Percentiles rank a stretch among this genome's conserved stretches.
These are phyloP conservation scores for Montipora efflorescens DNA, from an alignment of 64 coral and sea anemone genomes.

Conservation along the genomic window DNA sequence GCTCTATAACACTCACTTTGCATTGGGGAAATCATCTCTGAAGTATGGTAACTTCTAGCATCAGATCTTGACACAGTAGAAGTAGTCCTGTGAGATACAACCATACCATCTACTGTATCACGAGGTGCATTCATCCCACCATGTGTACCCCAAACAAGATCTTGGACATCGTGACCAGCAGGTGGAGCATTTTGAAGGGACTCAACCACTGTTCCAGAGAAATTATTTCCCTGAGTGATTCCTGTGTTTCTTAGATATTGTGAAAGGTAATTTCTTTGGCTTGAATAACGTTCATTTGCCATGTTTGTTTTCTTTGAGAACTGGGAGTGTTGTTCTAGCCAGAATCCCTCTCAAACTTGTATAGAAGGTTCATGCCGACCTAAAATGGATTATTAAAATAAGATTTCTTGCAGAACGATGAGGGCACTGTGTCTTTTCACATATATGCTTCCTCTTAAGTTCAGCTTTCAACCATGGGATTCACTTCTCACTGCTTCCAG, in stretches of 20 bases:
- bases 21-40: neutral
- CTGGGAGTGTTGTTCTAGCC: neutral
- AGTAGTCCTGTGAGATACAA: neutral
- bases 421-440: too few relatives aligned
- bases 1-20: neutral
- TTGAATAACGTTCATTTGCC: conserved; percentile 4
- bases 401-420: too few relatives aligned
- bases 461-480: too few relatives aligned
- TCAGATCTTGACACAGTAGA: neutral
- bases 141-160: neutral
- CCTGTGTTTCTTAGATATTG: neutral
- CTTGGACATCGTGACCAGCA: neutral
- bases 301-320: neutral
- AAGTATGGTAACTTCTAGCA: neutral
- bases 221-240: conserved; percentile 4
- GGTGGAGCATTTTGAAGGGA: conserved; percentile 6
- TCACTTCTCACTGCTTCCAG: too few relatives aligned
- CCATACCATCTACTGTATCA: neutral
- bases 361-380: too few relatives aligned
- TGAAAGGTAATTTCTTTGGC: conserved; percentile 4
- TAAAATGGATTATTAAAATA: too few relatives aligned
- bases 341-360: neutral
- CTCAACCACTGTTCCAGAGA: conserved; percentile 11
- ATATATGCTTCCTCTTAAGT: too few relatives aligned
- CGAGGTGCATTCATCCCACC: neutral